Base-by-base conservation (phyloP, 1,140 invertebrate species). In the Drosophila asahinai region DNA sequence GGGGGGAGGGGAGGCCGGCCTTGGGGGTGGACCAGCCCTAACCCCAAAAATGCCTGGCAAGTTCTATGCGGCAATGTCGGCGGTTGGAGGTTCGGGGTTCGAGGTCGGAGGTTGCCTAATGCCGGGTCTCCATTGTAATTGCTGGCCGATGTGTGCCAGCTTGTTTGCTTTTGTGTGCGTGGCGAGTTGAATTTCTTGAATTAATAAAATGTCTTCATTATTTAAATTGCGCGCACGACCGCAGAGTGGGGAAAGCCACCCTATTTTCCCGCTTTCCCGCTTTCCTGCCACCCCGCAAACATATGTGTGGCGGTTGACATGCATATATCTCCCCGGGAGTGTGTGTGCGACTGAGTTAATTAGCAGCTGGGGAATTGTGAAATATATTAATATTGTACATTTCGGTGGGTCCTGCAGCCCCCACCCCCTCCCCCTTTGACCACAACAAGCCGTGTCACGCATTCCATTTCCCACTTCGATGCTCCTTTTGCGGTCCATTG, bases 151-250 rank as follows among this genome's bases (percentile, higher is more conserved):
- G 40, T 58, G 73, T 54, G 71, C 15, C 51, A 48, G 48, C n/a
- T 40, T 54, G 45, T 74, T 51, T 70, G 75, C 33, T 42, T 60
- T 22, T 45, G 75, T 61, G 66, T 43, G 76, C 54, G 64, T 51
- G 64, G 76, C 64, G 86, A 84, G 86, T 86, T 90, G 75, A 90
- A 86, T 89, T 89, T 90, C 86, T 89, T 89, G 86, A 84, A 89
- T 89, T 89, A 89, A 89, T 89, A 89, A 89, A 89, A 89, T 89
- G 86, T 89, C 86, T 89, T 89, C 86, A 89, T 89, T 89, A 89
- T 89, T 89, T 89, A 89, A 89, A 89, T 89, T 89, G 86, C 86
- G 81, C 86, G 81, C 86, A 90, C 78, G 86, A 84, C 86, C 86
- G 70, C 78, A 89, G 65, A 22, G 30, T 71, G 54, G 48, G 60